A percentile compares a stretch with the other conserved stretches of the same genome.
Evolutionary conservation across 1,140 invertebrate genomes (phyloP).

Genomic region (Drepana arcuata): DNA sequence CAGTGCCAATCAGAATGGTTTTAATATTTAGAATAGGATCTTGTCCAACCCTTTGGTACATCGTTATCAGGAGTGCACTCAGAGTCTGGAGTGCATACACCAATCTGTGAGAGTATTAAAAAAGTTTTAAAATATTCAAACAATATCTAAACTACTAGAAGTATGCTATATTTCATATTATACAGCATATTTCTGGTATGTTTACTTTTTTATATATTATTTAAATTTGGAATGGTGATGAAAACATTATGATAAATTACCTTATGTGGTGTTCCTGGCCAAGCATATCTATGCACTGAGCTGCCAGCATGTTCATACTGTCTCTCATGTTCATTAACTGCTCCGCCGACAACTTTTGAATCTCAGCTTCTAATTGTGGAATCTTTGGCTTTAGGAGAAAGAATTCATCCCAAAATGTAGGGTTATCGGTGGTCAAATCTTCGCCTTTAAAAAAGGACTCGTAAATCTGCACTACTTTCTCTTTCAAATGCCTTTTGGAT

Average conservation of each 20-base stretch:
- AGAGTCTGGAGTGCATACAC: conserved; percentile 94
- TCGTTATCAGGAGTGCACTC: conserved; percentile 87
- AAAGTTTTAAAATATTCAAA: too few species aligned
- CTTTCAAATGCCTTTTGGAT: conserved; percentile 90
- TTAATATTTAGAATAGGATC: conserved; percentile 89
- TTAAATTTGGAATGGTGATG: too few species aligned
- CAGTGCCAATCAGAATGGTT: conserved; percentile 88
- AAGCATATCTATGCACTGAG: conserved; percentile 88
- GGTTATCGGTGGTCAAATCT: conserved; percentile 86
- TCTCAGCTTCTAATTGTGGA: conserved; percentile 86
- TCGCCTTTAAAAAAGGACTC: conserved; percentile 94
- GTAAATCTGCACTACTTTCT: conserved; percentile 97
- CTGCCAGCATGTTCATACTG: conserved; percentile 90
- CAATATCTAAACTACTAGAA: conserved; percentile 23
- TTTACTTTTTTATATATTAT: too few species aligned
- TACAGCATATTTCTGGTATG: too few species aligned
- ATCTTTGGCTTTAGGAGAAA: conserved; percentile 94
- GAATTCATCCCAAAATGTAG: conserved; percentile 97
- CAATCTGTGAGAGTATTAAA: too few species aligned
- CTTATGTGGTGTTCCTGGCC: conserved; percentile 74
- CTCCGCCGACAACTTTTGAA: conserved; percentile 86
- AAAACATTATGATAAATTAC: too few species aligned
- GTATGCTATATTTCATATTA: conserved; percentile 1
- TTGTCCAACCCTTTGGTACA: conserved; percentile 86
- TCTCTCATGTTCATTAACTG: conserved; percentile 85